Base-by-base conservation (phyloP, 2,888 invertebrate species). In the Cheilosia vulpina region DNA sequence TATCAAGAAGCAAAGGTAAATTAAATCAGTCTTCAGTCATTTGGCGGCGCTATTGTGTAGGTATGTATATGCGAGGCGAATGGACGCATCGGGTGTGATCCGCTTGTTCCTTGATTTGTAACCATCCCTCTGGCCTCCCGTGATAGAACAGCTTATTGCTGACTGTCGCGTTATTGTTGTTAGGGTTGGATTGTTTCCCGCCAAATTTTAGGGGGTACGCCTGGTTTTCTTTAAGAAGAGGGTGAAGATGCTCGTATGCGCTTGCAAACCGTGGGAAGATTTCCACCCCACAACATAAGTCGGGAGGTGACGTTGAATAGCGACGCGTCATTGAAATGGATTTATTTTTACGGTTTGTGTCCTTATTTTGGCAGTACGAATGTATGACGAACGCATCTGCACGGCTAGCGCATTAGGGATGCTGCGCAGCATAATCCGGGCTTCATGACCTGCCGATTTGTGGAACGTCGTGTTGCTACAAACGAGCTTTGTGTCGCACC, bases 251-350 rank as follows among this genome's bases (percentile, higher is more conserved):
- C 2, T 21, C 21, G 21, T 21, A 43, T 69, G 15, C 57, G 58
- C 31, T 34, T 62, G 65, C 60, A 75, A 72, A 83, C 83, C 83
- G 83, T 83, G 83, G 78, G 83, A 83, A 83, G 73, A 83, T 83
- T 78, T 83, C 57, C 27, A 82, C 66, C 63, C 57, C 73, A 73
- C 78, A 52, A 63, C 13, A 1, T 38, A 38, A 19, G 27, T 66
- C 27, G 52, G 71, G 66, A 71, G 76, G 76, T 75, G 53, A 53
- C 53, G 58, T 71, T 58, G 45, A 81, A 81, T 60, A 47, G 38
- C 69, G 65, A 65, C 50, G 57, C 50, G 57, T 63, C 47, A 11
- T 31, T 65, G 72, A 52, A 57, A 66, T 60, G 65, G 66, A 62
- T 55, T 60, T 66, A 24, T 15, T 21, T 1, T 15, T 34, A 7